Evolutionary conservation across 2,797 vertebrate genomes (phyloP).

Genomic region (Acanthurus tractus): DNA sequence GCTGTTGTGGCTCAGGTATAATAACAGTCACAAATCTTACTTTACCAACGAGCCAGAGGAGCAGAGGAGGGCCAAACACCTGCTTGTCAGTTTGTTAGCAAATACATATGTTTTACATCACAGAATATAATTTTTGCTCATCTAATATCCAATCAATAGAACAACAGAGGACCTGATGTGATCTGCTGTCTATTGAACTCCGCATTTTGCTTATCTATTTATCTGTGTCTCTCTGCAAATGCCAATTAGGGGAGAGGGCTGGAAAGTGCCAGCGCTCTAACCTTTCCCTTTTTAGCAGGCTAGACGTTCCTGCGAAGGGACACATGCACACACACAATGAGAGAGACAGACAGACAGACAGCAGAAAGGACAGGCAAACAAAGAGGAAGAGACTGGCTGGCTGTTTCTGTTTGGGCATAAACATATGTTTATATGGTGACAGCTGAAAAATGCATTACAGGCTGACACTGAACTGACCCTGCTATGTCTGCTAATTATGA

Average conservation of each 20-base stretch:
- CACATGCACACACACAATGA: neutral
- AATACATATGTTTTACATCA: slow-evolving; percentile 17
- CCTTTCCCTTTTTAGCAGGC: slow-evolving; percentile 47
- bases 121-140: slow-evolving; percentile 30
- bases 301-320: slow-evolving; percentile 19
- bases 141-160: slow-evolving; percentile 47
- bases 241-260: slow-evolving; percentile 46
- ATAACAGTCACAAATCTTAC: neutral
- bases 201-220: slow-evolving; percentile 45
- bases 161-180: slow-evolving; percentile 31
- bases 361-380: neutral
- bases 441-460: slow-evolving; percentile 37
- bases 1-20: neutral
- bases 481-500: slow-evolving; percentile 31
- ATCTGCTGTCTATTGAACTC: slow-evolving; percentile 28
- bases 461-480: slow-evolving; percentile 36
- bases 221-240: slow-evolving; percentile 52
- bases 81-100: slow-evolving; percentile 1
- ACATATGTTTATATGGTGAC: slow-evolving; percentile 26
- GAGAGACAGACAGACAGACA: slow-evolving; percentile 3
- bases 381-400: neutral
- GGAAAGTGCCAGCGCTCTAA: slow-evolving; percentile 32
- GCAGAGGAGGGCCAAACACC: neutral
- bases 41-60: neutral
- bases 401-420: slow-evolving; percentile 23